A percentile compares a stretch with the other conserved stretches of the same genome.
Conservation (phyloP, 92 coral and sea anemone species). For the Epizoanthus fatuus region DNA sequence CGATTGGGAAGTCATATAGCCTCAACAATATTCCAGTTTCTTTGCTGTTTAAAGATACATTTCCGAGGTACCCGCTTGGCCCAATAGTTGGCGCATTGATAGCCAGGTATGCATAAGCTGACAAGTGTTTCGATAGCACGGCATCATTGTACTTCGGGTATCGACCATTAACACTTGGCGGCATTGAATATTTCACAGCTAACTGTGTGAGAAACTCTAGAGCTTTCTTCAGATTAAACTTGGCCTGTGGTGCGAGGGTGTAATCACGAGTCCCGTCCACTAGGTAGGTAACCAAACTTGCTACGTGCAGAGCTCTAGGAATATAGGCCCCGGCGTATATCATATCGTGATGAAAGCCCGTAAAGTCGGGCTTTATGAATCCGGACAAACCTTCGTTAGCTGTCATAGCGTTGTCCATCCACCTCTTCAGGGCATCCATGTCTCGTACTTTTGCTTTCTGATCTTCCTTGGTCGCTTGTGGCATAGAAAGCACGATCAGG, state of each 20-base stretch:
- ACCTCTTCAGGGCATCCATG: constrained; percentile 65
- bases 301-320: constrained; percentile 63
- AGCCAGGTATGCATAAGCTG: constrained; percentile 47
- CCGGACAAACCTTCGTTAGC: constrained; percentile 74
- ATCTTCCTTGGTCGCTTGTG: constrained; percentile 31
- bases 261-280: constrained; percentile 63
- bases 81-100: constrained; percentile 11
- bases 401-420: constrained; percentile 74
- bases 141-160: constrained; percentile 13
- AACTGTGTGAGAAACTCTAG: constrained; percentile 19
- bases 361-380: constrained; percentile 82
- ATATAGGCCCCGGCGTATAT: constrained; percentile 79
- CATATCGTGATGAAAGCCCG: constrained; percentile 81
- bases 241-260: not conserved
- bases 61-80: not conserved
- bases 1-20: constrained; percentile 17
- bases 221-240: constrained; percentile 25
- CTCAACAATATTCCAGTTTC: constrained; percentile 16
- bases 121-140: constrained; percentile 2
- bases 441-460: constrained; percentile 58
- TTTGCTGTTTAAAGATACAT: not conserved
- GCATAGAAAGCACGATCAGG: constrained; percentile 67
- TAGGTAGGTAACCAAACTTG: constrained; percentile 69
- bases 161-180: constrained; percentile 38
- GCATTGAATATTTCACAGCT: constrained; percentile 37